These are phyloP conservation scores for Trochalopteron elliotii DNA, from an alignment of 2,113 vertebrate species.

Conservation along the genomic window DNA sequence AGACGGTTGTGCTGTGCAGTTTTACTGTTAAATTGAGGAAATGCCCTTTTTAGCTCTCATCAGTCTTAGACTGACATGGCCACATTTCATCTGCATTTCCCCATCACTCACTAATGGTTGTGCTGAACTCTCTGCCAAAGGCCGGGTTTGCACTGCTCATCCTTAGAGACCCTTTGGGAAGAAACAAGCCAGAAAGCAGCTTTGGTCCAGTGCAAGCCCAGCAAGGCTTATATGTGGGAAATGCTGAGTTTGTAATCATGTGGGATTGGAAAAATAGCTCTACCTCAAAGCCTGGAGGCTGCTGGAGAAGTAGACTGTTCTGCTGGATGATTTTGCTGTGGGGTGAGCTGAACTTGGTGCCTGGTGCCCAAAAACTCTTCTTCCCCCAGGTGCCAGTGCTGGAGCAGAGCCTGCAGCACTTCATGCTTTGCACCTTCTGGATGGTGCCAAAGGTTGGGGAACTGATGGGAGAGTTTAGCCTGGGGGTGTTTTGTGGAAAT, in stretches of 20 bases:
- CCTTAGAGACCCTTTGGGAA: background rate
- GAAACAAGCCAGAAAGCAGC: background rate
- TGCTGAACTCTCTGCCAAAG: background rate
- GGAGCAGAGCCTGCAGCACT: background rate
- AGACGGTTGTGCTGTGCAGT: background rate
- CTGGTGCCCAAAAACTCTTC: background rate
- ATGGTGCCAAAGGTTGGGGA: background rate
- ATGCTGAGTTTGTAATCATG: background rate
- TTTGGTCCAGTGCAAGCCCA: background rate
- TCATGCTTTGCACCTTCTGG: background rate
- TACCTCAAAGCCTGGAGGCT: background rate
- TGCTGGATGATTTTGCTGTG: background rate
- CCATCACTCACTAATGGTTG: background rate
- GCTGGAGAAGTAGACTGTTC: background rate
- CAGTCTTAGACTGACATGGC: background rate
- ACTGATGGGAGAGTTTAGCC: background rate
- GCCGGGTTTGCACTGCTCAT: background rate
- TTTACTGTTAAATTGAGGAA: background rate
- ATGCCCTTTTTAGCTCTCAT: background rate
- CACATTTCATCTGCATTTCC: background rate
- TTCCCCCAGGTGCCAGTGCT: accelerated
- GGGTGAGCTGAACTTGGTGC: background rate
- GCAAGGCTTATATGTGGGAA: background rate
- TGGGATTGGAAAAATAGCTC: background rate
- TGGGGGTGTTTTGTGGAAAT: background rate